These are phyloP conservation scores for Aphrocallistes beatrix DNA, from an alignment of 37 sponge, comb jelly and placozoan species.

Conservation along the genomic window DNA sequence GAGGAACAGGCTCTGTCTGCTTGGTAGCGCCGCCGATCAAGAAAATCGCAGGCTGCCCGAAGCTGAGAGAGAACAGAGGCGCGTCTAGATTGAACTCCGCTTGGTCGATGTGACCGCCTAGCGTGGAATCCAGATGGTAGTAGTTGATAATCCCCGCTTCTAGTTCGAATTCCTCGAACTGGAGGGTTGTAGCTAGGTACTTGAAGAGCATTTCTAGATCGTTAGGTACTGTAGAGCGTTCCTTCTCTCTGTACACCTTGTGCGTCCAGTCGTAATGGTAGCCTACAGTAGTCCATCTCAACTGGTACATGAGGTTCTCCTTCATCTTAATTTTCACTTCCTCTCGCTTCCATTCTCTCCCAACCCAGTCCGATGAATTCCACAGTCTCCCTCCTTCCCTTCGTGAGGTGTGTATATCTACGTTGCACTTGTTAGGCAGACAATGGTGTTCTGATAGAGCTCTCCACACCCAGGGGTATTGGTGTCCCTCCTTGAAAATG, in stretches of 20 bases:
- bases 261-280: conserved; percentile 89
- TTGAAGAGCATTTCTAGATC: not conserved
- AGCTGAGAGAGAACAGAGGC: conserved; percentile 91
- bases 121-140: conserved; percentile 83
- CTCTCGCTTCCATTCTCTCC: not conserved
- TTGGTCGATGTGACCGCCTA: conserved; percentile 93
- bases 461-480: conserved; percentile 54
- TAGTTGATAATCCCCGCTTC: conserved; percentile 93
- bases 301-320: conserved; percentile 31
- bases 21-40: conserved; percentile 72
- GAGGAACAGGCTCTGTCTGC: conserved; percentile 33
- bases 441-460: conserved; percentile 61
- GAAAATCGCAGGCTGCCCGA: conserved; percentile 82
- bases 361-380: not conserved
- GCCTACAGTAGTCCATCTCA: conserved; percentile 84
- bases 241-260: conserved; percentile 34
- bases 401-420: conserved; percentile 51
- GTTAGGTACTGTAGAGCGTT: not conserved
- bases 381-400: not conserved
- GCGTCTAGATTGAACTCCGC: conserved; percentile 77
- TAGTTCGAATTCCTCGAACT: not conserved
- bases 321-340: not conserved
- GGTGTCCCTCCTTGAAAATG: conserved; percentile 55
- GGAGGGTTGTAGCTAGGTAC: not conserved
- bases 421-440: conserved; percentile 65